Conservation (phyloP, 2,888 invertebrate genomes). For the Bombyx huttoni region DNA sequence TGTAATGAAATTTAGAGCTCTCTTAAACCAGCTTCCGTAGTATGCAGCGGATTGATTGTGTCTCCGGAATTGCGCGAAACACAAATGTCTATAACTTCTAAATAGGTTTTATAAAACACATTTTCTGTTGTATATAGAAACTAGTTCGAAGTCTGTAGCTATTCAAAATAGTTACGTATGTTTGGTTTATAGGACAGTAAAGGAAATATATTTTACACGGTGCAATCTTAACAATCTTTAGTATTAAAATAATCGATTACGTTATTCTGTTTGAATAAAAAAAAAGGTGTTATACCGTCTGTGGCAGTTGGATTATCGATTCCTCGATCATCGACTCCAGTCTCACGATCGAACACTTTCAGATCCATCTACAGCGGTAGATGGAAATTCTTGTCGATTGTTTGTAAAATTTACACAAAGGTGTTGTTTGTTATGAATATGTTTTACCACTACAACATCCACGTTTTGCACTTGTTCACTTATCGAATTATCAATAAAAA, state of each 20-base stretch:
- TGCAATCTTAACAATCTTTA: background rate
- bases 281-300: slow-evolving; percentile 24
- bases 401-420: slow-evolving; percentile 10
- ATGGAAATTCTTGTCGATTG: slow-evolving; percentile 1
- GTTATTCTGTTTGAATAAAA: background rate
- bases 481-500: slow-evolving; percentile 34
- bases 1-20: too few species aligned
- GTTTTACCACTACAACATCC: slow-evolving; percentile 32
- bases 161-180: too few species aligned
- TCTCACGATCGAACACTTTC: slow-evolving; percentile 15
- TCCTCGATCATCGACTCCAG: slow-evolving; percentile 16
- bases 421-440: slow-evolving; percentile 37
- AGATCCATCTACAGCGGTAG: background rate
- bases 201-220: background rate
- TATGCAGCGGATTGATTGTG: too few species aligned
- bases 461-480: slow-evolving; percentile 22
- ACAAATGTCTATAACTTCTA: too few species aligned
- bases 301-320: slow-evolving; percentile 39
- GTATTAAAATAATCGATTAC: background rate
- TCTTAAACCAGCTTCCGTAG: too few species aligned
- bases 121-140: too few species aligned
- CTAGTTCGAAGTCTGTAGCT: too few species aligned
- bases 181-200: background rate
- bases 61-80: too few species aligned
- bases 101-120: too few species aligned